phyloP scores from a whole-genome alignment of 2,888 invertebrate genomes.

The Gnatocerus cornutus region DNA sequence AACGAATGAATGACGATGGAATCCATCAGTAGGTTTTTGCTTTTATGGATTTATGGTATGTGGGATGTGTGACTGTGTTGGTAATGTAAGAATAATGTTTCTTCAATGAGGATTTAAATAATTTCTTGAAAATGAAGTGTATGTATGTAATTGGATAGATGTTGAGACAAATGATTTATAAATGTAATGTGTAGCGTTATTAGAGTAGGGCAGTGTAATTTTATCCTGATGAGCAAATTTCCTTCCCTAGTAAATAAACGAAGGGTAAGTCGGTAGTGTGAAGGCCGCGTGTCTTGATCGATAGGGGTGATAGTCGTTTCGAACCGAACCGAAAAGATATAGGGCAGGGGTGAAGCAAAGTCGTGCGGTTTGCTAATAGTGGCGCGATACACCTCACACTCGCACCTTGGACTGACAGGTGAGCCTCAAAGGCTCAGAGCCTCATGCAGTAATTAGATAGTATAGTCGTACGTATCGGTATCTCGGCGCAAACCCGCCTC shows the following conservation, averaged over 20 bases:
- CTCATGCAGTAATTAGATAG: slow-evolving; percentile 36
- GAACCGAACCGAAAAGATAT: slow-evolving; percentile 17
- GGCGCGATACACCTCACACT: slow-evolving; percentile 8
- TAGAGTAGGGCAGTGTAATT: slow-evolving; percentile 44
- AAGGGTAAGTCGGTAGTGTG: slow-evolving; percentile 46
- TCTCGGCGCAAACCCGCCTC: slow-evolving; percentile 58
- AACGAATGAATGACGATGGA: too few species aligned
- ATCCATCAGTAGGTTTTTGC: too few species aligned
- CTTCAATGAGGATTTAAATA: too few species aligned
- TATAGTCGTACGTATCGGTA: neutral
- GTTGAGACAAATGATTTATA: slow-evolving; percentile 29
- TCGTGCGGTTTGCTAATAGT: slow-evolving; percentile 13
- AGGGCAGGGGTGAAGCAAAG: slow-evolving; percentile 36
- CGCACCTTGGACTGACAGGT: slow-evolving; percentile 34
- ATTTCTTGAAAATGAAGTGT: too few species aligned
- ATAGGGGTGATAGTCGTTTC: slow-evolving; percentile 40
- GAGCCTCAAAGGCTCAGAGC: slow-evolving; percentile 16
- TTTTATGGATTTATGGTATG: too few species aligned
- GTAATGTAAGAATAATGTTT: too few species aligned
- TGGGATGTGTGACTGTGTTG: too few species aligned
- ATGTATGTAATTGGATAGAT: too few species aligned
- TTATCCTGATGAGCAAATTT: slow-evolving; percentile 45
- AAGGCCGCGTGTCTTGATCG: slow-evolving; percentile 47
- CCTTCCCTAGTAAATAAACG: slow-evolving; percentile 47
- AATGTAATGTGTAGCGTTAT: slow-evolving; percentile 36